Percentiles rank a stretch among this genome's conserved stretches.
phyloP scores from a whole-genome alignment of 2,888 invertebrate species.

The Hyppa rectilinea region DNA sequence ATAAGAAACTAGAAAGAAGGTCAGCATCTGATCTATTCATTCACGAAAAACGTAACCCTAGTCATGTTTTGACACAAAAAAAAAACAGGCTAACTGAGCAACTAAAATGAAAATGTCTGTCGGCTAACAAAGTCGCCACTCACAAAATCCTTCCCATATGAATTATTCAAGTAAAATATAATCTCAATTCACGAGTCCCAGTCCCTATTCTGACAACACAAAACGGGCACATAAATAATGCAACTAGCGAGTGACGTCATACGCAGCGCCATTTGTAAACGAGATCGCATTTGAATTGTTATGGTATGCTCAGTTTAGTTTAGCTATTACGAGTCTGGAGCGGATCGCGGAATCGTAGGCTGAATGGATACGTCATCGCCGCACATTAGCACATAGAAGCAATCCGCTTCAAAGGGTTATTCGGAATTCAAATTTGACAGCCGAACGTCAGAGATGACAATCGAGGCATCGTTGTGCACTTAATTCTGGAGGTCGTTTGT shows the following conservation, averaged over 20 bases:
- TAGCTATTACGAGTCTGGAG: slow-evolving; percentile 57
- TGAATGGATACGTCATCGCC: slow-evolving; percentile 54
- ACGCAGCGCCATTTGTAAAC: slow-evolving; percentile 82
- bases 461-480: slow-evolving; percentile 14
- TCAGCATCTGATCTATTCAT: slow-evolving; percentile 4
- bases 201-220: slow-evolving; percentile 71
- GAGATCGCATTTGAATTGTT: slow-evolving; percentile 82
- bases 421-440: slow-evolving; percentile 29
- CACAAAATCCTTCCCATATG: slow-evolving; percentile 59
- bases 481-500: slow-evolving; percentile 1
- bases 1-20: slow-evolving; percentile 7
- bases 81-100: slow-evolving; percentile 7
- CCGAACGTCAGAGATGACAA: slow-evolving; percentile 16
- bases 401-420: slow-evolving; percentile 21
- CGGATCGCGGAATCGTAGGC: slow-evolving; percentile 53
- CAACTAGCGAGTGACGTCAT: slow-evolving; percentile 84
- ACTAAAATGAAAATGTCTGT: slow-evolving; percentile 22
- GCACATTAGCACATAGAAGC: slow-evolving; percentile 35
- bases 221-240: slow-evolving; percentile 86
- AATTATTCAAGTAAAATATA: slow-evolving; percentile 68
- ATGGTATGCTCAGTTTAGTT: slow-evolving; percentile 68
- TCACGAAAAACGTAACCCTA: slow-evolving; percentile 34
- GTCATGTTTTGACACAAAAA: slow-evolving; percentile 35
- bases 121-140: slow-evolving; percentile 42
- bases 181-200: slow-evolving; percentile 66